These are phyloP conservation scores for Lasaia peninsularis DNA, from an alignment of 1,140 invertebrate genomes.

Conservation along the genomic window DNA sequence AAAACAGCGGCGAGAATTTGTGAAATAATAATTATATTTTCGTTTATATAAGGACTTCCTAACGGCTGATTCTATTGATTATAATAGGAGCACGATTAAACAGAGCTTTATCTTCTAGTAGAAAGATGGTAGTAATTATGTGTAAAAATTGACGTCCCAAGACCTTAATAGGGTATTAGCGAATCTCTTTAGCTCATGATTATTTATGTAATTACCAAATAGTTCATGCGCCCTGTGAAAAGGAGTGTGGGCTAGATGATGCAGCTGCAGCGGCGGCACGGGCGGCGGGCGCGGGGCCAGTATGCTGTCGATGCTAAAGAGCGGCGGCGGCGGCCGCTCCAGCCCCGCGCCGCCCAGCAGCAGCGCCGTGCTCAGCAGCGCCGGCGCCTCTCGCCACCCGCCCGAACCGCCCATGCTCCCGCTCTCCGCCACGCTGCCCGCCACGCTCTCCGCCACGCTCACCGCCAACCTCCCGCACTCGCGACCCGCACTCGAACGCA, in stretches of 20 bases:
- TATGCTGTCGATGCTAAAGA: constrained; percentile 90
- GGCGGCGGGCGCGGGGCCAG: constrained; percentile 80
- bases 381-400: constrained; percentile 57
- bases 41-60: too few species aligned
- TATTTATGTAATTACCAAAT: constrained; percentile 81
- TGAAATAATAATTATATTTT: too few species aligned
- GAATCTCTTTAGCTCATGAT: too few species aligned
- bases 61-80: too few species aligned
- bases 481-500: constrained; percentile 22
- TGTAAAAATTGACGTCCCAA: too few species aligned
- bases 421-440: constrained; percentile 27
- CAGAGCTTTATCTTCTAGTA: too few species aligned
- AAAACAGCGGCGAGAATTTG: too few species aligned
- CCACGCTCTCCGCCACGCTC: constrained; percentile 22
- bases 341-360: constrained; percentile 57
- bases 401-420: constrained; percentile 37
- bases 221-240: constrained; percentile 84
- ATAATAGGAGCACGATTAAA: too few species aligned
- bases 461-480: constrained; percentile 26
- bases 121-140: too few species aligned
- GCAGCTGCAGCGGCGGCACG: constrained; percentile 68
- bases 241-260: constrained; percentile 62
- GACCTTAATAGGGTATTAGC: too few species aligned
- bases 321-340: constrained; percentile 79
- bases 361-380: constrained; percentile 65